A percentile compares a stretch with the other conserved stretches of the same genome.
Conservation (phyloP, 1,140 invertebrate genomes). For the Glomeris maerens region DNA sequence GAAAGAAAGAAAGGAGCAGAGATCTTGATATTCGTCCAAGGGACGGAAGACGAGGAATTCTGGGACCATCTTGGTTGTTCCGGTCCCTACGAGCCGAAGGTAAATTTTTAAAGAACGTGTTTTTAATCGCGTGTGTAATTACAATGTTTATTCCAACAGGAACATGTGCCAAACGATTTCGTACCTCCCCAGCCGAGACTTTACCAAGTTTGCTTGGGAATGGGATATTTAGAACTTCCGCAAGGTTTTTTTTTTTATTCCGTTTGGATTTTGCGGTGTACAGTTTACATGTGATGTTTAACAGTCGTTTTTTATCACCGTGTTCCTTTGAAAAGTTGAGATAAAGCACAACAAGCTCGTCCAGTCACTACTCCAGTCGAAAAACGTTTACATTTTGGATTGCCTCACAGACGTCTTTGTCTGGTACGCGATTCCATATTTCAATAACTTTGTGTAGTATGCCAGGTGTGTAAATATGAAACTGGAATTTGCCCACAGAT, state of each 20-base stretch:
- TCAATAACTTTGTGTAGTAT: no score
- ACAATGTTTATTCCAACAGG: constrained; percentile 34
- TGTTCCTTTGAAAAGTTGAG: constrained; percentile 34
- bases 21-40: constrained; percentile 68
- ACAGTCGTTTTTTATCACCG: no score
- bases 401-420: constrained; percentile 94
- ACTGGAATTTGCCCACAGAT: constrained; percentile 7
- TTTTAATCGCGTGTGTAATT: not conserved
- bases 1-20: constrained; percentile 92
- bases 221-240: constrained; percentile 96
- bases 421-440: constrained; percentile 62
- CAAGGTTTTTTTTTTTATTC: constrained; percentile 42
- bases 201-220: constrained; percentile 89
- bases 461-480: constrained; percentile 5
- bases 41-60: constrained; percentile 68
- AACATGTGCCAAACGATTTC: constrained; percentile 69
- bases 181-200: constrained; percentile 58
- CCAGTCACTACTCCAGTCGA: constrained; percentile 64
- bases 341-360: constrained; percentile 57
- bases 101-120: constrained; percentile 19
- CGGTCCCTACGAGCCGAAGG: no score
- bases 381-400: constrained; percentile 95
- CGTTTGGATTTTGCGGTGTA: not conserved
- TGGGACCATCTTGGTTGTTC: constrained; percentile 52
- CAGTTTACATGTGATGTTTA: no score